phyloP scores from a whole-genome alignment of 2,888 invertebrate genomes.

The Yponomeuta sedellus region DNA sequence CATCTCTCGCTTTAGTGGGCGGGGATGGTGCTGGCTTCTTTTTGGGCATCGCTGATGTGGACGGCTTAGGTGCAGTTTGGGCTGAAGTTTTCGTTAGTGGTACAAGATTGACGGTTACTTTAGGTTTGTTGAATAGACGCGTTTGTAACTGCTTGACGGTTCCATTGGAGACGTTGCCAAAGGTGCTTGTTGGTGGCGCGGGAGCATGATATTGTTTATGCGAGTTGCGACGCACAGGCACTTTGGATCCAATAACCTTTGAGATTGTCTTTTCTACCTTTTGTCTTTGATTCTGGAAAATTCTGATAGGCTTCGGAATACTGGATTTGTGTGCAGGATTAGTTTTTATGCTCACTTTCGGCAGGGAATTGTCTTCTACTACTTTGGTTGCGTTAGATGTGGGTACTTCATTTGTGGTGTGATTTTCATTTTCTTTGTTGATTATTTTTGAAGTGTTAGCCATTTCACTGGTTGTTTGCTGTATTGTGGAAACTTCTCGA shows the following conservation, averaged over 20 bases:
- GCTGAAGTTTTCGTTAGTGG: conserved; percentile 25
- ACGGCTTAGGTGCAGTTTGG: conserved; percentile 40
- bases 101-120: conserved; percentile 26
- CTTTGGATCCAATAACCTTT: conserved; percentile 58
- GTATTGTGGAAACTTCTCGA: neutral
- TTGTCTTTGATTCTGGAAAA: conserved; percentile 42
- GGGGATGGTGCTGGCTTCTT: conserved; percentile 60
- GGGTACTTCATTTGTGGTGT: neutral
- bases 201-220: conserved; percentile 61
- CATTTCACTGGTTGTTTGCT: neutral
- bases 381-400: neutral
- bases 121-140: conserved; percentile 50
- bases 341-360: conserved; percentile 13
- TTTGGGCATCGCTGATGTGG: conserved; percentile 44
- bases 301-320: conserved; percentile 61
- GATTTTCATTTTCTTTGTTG: neutral
- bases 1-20: conserved; percentile 31
- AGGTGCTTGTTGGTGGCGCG: conserved; percentile 64
- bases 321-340: conserved; percentile 41
- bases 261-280: conserved; percentile 51
- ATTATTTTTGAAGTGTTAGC: neutral
- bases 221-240: conserved; percentile 57
- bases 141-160: conserved; percentile 68
- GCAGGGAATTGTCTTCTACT: neutral
- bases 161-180: conserved; percentile 65